phyloP scores from a whole-genome alignment of 2,888 invertebrate genomes.

The Eupithecia dodoneata region DNA sequence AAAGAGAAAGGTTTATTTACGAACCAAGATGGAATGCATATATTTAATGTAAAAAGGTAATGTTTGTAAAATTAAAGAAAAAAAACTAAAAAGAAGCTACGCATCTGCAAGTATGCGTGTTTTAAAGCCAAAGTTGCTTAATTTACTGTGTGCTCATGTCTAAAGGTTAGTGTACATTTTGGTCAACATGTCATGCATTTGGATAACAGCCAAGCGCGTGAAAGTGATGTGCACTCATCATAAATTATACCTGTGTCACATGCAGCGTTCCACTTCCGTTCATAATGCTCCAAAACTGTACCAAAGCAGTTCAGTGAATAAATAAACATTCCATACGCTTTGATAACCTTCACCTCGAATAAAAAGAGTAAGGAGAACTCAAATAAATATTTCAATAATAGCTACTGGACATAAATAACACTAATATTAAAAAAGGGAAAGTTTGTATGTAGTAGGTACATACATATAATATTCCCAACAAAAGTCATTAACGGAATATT shows the following conservation, averaged over 20 bases:
- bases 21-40: neutral
- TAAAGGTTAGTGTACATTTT: conserved; percentile 6
- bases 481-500: too few relatives aligned
- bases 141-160: neutral
- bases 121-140: neutral
- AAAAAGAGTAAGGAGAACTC: neutral
- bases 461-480: too few relatives aligned
- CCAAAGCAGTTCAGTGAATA: neutral
- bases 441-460: neutral
- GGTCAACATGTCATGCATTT: conserved; percentile 19
- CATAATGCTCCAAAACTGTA: neutral
- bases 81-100: neutral
- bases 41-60: neutral
- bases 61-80: neutral
- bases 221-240: conserved; percentile 19
- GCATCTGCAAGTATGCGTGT: neutral
- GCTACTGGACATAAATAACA: neutral
- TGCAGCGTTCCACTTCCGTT: conserved; percentile 1
- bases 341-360: neutral
- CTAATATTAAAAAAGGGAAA: neutral
- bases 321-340: neutral
- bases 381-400: neutral
- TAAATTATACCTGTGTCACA: conserved; percentile 25
- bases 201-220: conserved; percentile 19
- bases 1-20: neutral